Evolutionary conservation across 1,140 invertebrate species (phyloP), one percentile per base, ranked within the genome.

Genomic region (Proctacanthus coquilletti): DNA sequence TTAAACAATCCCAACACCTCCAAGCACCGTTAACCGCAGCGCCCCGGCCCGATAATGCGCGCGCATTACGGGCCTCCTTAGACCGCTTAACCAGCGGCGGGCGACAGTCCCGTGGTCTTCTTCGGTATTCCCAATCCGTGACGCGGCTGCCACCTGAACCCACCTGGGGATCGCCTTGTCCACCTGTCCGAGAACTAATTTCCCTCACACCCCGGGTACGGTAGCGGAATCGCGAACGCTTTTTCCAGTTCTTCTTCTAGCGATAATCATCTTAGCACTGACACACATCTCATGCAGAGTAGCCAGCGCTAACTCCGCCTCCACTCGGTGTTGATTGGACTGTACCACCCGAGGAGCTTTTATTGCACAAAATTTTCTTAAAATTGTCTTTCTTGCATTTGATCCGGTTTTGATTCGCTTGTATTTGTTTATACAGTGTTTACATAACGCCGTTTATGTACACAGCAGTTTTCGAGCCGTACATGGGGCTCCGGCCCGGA

Each of bases 11-110:
- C 34, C 34, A 15, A 35, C 34, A 5, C 8, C 5, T 20, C 5
- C 10, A 6, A 10, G 5, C 8, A 35, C 10, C n/a, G 8, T 33
- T 33, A 33, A 14, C 14, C 15, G 8, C 47, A 41, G 46, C 49
- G 51, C 52, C 51, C 49, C 52, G 45, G 45, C 46, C 29, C 51
- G 55, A 58, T 58, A 56, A 58, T 58, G 55, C 55, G 55, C 55
- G 55, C 55, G 55, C 55, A 58, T 54, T 58, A 58, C 52, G 23
- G 6, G 23, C n/a, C n/a, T n/a, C n/a, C n/a, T n/a, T n/a, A n/a
- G n/a, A n/a, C n/a, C n/a, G n/a, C n/a, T n/a, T n/a, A n/a, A n/a
- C n/a, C n/a, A n/a, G n/a, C n/a, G n/a, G n/a, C n/a, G n/a, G n/a
- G n/a, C n/a, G n/a, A n/a, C n/a, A n/a, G n/a, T n/a, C n/a, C n/a